Conservation (phyloP, 2,113 vertebrate species). For the Meriones unguiculatus region DNA sequence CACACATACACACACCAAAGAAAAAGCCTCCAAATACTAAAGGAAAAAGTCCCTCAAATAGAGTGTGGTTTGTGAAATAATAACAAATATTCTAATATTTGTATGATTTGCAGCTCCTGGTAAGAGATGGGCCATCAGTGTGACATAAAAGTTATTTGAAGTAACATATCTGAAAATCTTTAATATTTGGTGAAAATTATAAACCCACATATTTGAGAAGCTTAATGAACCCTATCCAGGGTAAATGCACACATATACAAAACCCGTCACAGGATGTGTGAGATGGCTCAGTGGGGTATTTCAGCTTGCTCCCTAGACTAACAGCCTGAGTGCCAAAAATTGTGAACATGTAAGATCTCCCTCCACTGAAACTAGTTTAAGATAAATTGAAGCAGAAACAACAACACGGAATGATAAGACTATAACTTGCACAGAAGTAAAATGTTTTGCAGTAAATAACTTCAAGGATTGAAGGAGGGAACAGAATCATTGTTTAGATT, state of each 20-base stretch:
- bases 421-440: constrained; percentile 28
- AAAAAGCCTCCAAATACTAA: background rate
- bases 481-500: constrained; percentile 17
- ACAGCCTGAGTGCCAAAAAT: background rate
- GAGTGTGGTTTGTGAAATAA: background rate
- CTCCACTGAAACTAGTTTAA: background rate
- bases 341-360: background rate
- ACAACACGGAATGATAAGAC: background rate
- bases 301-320: background rate
- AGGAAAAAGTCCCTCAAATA: background rate
- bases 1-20: background rate
- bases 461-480: background rate
- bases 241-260: background rate
- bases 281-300: background rate
- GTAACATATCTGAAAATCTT: constrained; percentile 47
- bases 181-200: constrained; percentile 51
- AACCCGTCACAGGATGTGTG: background rate
- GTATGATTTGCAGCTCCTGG: background rate
- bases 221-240: background rate
- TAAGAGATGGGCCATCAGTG: background rate
- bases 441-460: constrained; percentile 42
- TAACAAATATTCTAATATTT: background rate
- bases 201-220: constrained; percentile 31
- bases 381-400: constrained; percentile 55
- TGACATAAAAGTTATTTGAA: constrained; percentile 44